Evolutionary conservation across 2,888 invertebrate species (phyloP).

Genomic region (Tenodera sinensis): DNA sequence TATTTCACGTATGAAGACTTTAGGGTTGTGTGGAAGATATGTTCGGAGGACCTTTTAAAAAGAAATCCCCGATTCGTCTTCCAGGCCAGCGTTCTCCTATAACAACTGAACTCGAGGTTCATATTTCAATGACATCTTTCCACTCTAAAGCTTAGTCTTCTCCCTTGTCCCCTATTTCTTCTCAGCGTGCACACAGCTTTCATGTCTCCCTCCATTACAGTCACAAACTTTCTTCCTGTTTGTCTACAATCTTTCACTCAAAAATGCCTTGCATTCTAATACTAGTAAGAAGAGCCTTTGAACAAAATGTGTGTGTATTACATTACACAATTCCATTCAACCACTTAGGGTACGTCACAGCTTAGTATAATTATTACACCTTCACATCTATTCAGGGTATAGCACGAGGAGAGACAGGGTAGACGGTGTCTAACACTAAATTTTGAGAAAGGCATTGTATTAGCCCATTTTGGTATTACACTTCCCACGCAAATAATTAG

Average conservation of each 20-base stretch:
- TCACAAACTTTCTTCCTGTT: background rate
- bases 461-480: too few species aligned
- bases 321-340: too few species aligned
- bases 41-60: background rate
- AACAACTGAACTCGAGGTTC: background rate
- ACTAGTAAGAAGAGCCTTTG: too few species aligned
- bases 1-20: background rate
- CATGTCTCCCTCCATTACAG: background rate
- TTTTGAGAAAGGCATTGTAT: too few species aligned
- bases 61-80: background rate
- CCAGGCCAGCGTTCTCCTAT: background rate
- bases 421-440: too few species aligned
- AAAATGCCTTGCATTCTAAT: background rate
- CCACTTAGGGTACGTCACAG: too few species aligned
- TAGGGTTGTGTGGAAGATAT: background rate
- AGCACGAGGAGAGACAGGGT: too few species aligned
- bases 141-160: background rate
- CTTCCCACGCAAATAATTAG: too few species aligned
- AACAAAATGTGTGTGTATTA: too few species aligned
- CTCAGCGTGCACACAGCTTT: background rate
- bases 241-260: background rate
- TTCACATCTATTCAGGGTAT: too few species aligned
- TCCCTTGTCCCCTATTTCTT: background rate
- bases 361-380: too few species aligned
- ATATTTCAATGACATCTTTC: background rate